phyloP scores from a whole-genome alignment of 2,888 invertebrate genomes.

The Plusia festucae region DNA sequence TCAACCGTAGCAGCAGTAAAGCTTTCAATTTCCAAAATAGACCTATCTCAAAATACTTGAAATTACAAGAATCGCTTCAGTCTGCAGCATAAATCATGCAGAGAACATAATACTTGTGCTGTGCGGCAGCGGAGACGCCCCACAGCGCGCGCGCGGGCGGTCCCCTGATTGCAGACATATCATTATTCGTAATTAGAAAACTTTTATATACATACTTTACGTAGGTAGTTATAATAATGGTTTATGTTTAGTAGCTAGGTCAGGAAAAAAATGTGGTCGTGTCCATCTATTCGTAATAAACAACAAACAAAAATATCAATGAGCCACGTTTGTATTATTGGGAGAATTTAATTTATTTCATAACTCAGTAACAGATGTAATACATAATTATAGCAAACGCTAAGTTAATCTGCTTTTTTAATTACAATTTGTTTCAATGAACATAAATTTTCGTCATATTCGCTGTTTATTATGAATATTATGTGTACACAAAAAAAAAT shows the following conservation, averaged over 20 bases:
- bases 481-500: not conserved
- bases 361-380: no score
- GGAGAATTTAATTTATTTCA: no score
- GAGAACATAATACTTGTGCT: conserved; percentile 40
- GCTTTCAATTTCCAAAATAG: not conserved
- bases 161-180: conserved; percentile 46
- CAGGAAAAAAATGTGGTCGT: not conserved
- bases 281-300: no score
- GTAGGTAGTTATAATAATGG: not conserved
- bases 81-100: conserved; percentile 37
- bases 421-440: no score
- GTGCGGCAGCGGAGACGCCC: conserved; percentile 52
- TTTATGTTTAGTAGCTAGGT: not conserved
- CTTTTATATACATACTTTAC: not conserved
- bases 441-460: no score
- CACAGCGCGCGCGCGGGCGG: conserved; percentile 53
- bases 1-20: not conserved
- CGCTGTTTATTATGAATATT: no score
- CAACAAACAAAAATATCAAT: no score
- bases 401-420: no score
- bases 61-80: conserved; percentile 7
- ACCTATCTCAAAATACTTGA: not conserved
- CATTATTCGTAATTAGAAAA: conserved; percentile 62
- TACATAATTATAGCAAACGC: no score
- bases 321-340: no score